Evolutionary conservation across 2,888 invertebrate genomes (phyloP), one percentile per base, ranked within the genome.

Genomic region (Myopa testacea): DNA sequence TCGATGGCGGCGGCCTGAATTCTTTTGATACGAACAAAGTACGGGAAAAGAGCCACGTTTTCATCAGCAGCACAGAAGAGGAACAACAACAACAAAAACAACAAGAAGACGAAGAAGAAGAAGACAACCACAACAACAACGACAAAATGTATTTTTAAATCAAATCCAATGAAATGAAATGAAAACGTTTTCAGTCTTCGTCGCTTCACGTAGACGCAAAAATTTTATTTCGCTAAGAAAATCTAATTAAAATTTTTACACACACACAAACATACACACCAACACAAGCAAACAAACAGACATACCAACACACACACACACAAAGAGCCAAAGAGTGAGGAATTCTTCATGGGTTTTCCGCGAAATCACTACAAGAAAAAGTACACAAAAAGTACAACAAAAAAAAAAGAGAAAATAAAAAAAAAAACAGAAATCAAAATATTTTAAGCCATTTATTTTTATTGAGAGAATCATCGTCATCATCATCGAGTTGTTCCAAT

Each of bases 331-430:
- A 26, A 26, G 26, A 45, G 10, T 45, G 7, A 8, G 45, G 45
- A 8, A 73, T 62, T 73, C 67, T 76, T 70, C 76, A 70, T 76
- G 70, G 70, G 63, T 68, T 76, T 76, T 76, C 69, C 76, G 76
- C 50, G 60, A 69, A 76, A 63, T 74, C 37, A 26, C 3, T 45
- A 12, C 38, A 7, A 40, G 14, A 16, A 40, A 37, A 40, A 69
- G 38, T 38, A 2, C 12, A 40, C 5, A 40, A 45, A 26, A 40
- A 0, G 45, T 4, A 3, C 4, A 58, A n/a, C n/a, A 50, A 52
- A 26, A 40, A 0, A 69, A 16, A 3, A 12, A 58, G 5, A 58
- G 4, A 6, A 8, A 3, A n/a, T 3, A 1, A 58, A 58, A n/a
- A n/a, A 8, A 45, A 58, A 58, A n/a, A 2, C 2, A 45, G 8